Evolutionary conservation across 1,140 invertebrate species (phyloP), one percentile per base, ranked within the genome.

Genomic region (Drosophila suzukii): DNA sequence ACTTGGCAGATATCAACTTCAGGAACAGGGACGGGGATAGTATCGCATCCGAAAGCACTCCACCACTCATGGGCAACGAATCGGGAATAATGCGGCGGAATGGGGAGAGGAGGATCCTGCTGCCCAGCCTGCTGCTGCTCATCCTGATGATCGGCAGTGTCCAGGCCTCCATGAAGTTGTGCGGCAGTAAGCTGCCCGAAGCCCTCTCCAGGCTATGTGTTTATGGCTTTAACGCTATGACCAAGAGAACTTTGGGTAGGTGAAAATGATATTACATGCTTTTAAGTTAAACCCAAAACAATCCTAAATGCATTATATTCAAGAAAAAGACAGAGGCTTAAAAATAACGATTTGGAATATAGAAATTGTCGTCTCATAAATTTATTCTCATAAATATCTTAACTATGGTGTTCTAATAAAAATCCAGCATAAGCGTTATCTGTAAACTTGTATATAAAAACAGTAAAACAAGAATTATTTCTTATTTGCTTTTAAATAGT

Each of bases 171-270:
- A 43, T 76, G 15, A 54, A 39, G 3, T 20, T 88, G 32, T 88
- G 83, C n/a, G 83, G 83, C 43, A 8, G 43, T 3, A 30, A 66
- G 4, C 32, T 88, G n/a, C 50, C 80, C 56, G 60, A 88, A 1
- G 43, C 63, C 0, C 43, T 88, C 8, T 7, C 15, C 5, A 53
- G 20, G 7, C 15, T 74, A 0, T 88, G 84, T 15, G 12, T 13
- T 2, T 27, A 80, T 24, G 84, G 84, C 30, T 89, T 50, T 15
- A 82, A 84, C 13, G n/a, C 43, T 1, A 82, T 66, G 46, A 10
- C 76, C 17, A 89, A 82, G 36, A 58, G 83, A 1, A 36, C 55
- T 34, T 30, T 57, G 10, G 60, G 78, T 81, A 34, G 36, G 73
- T 68, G 20, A 1, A 5, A 30, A 5, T 6, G 0, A 17, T 27